Base-by-base conservation (phyloP, 2,797 vertebrate species). In the Melanotaenia parkinsoni region DNA sequence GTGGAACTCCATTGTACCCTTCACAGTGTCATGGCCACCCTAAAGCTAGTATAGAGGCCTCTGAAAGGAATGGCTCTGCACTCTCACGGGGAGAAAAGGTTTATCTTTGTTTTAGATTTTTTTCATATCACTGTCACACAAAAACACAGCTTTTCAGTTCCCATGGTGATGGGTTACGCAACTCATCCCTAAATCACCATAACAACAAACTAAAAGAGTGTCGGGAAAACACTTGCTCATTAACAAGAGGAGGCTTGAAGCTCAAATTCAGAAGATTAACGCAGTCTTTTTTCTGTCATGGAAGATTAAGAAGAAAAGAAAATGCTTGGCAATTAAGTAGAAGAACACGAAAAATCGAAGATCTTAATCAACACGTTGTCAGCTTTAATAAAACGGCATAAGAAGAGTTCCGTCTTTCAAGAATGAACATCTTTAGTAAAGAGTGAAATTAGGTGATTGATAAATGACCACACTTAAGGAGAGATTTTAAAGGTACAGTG, bases 151-250 rank as follows among this genome's bases (percentile, higher is more conserved):
- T 84, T 89, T 83, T 54, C 79, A 77, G 71, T 92, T 92, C 84
- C 89, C 86, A 89, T 89, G 82, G 86, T 32, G 83, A 93, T 38
- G 66, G 78, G 67, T 83, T 83, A 85, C 78, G 84, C 87, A 91
- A 87, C 82, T 76, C 32, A 1, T 74, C 72, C 84, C 87, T 86
- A 87, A 84, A 91, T 93, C 88, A 80, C 91, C 87, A 91, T 94
- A 91, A 92, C 89, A 89, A 92, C 92, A 67, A 81, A 81, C 78
- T 86, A 38, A 24, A 67, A 70, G 67, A 72, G 58, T 38, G 69
- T 67, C 54, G 54, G 61, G 72, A 73, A 74, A 78, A 67, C 74
- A 70, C 78, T 80, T 56, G 53, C 56, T 74, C 33, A 60, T 57
- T 66, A 83, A 80, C 45, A 62, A 83, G 70, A 30, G 40, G 76